Evolutionary conservation across 1,140 invertebrate species (phyloP).

Genomic region (Drosophila chauvacae): DNA sequence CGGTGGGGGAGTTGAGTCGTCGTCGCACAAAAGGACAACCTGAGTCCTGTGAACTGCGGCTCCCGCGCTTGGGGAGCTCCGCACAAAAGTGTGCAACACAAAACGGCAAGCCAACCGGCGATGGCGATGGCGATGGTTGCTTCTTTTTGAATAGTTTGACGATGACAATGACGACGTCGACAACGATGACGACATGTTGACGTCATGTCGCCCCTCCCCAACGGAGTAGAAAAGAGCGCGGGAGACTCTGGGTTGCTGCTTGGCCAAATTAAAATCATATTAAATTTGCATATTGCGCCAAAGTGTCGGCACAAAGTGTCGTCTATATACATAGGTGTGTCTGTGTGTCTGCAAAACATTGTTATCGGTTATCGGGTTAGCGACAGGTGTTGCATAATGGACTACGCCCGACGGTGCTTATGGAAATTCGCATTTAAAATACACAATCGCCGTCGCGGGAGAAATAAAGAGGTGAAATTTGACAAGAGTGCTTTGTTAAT

Average conservation of each 20-base stretch:
- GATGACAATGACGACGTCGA: conserved; percentile 57
- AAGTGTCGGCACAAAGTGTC: conserved; percentile 36
- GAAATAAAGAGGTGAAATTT: neutral
- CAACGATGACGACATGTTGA: conserved; percentile 40
- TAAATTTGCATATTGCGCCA: conserved; percentile 77
- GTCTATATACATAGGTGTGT: conserved; percentile 6
- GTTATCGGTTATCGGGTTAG: conserved; percentile 53
- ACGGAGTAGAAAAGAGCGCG: neutral
- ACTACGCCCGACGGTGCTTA: conserved; percentile 4
- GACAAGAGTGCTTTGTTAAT: conserved; percentile 2
- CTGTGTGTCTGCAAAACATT: conserved; percentile 12
- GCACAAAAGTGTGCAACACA: conserved; percentile 61
- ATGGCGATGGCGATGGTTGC: conserved; percentile 22
- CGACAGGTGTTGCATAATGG: conserved; percentile 51
- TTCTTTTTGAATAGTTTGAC: conserved; percentile 63
- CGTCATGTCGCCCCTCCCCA: conserved; percentile 17
- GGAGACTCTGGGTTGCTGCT: conserved; percentile 18
- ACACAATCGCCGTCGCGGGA: conserved; percentile 13
- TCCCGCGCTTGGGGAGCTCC: conserved; percentile 19
- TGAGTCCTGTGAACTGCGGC: conserved; percentile 30
- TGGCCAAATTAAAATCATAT: conserved; percentile 80
- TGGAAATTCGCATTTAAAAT: conserved; percentile 24
- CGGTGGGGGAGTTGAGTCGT: neutral
- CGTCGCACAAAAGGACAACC: conserved; percentile 48
- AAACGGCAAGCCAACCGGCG: conserved; percentile 23